Conservation (phyloP, 2,113 vertebrate species). For the Acinonyx jubatus region DNA sequence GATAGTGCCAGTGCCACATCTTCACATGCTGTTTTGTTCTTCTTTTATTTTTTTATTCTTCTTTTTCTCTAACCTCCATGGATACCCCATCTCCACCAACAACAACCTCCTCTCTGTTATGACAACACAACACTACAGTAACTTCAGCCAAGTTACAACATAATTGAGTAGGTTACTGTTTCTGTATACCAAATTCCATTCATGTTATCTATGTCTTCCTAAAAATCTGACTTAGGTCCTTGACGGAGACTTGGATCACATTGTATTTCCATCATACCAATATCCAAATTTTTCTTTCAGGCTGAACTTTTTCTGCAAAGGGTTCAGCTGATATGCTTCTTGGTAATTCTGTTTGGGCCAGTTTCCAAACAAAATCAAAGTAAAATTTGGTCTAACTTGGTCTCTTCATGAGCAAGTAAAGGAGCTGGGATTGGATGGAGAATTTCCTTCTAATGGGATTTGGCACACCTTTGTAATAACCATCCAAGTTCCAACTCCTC, state of each 20-base stretch:
- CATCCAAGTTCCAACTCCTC: not conserved
- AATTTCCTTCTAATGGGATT: not conserved
- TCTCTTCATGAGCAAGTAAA: not conserved
- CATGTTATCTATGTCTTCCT: slow-evolving; percentile 11
- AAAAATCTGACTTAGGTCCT: not conserved
- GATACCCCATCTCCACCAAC: not conserved
- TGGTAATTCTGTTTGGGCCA: slow-evolving; percentile 22
- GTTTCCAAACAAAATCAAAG: slow-evolving; percentile 16
- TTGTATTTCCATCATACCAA: not conserved
- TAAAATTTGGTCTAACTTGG: not conserved
- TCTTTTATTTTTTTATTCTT: not conserved
- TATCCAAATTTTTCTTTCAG: slow-evolving; percentile 26
- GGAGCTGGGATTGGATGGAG: not conserved
- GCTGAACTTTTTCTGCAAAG: slow-evolving; percentile 20
- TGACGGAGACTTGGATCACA: not conserved
- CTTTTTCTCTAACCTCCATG: not conserved
- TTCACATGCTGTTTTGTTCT: slow-evolving; percentile 7
- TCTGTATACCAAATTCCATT: slow-evolving; percentile 47
- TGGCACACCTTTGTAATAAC: not conserved
- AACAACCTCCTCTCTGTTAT: not conserved
- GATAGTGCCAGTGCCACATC: not conserved
- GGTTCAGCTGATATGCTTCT: slow-evolving; percentile 4
- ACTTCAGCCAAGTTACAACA: slow-evolving; percentile 15
- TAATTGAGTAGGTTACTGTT: slow-evolving; percentile 18
- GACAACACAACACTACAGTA: slow-evolving; percentile 41